phyloP scores from a whole-genome alignment of 2,797 vertebrate genomes.

The Mycteria americana region DNA sequence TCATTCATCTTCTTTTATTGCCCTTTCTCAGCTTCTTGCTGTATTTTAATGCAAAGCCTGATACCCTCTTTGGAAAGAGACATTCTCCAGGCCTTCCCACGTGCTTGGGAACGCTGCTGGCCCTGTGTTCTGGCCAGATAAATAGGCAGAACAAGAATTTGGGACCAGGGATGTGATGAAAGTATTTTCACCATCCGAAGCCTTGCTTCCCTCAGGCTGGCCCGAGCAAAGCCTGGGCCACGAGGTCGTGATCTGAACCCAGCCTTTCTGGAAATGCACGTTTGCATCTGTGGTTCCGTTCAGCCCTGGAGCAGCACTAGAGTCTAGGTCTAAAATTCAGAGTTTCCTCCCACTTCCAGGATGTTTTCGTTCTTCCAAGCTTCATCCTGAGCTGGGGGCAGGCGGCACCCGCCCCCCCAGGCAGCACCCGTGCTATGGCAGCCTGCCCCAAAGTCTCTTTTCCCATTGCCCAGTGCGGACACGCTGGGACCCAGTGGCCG shows the following conservation, averaged over 20 bases:
- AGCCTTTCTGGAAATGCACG: neutral
- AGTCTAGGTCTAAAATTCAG: neutral
- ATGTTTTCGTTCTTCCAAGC: neutral
- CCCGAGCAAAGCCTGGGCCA: neutral
- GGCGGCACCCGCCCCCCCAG: neutral
- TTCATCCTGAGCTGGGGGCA: neutral
- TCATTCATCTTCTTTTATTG: slow-evolving; percentile 62
- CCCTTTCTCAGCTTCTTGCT: slow-evolving; percentile 1
- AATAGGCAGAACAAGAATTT: neutral
- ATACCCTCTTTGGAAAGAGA: neutral
- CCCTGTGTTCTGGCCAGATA: neutral
- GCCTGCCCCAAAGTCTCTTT: neutral
- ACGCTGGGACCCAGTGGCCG: accelerated
- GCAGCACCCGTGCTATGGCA: neutral
- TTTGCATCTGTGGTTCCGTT: neutral
- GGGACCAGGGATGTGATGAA: neutral
- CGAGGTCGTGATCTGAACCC: accelerated
- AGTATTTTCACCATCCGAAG: neutral
- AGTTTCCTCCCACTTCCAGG: neutral
- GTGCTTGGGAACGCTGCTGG: neutral
- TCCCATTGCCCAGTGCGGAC: neutral
- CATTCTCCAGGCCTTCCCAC: slow-evolving; percentile 3
- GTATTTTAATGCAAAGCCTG: neutral
- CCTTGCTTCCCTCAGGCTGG: neutral
- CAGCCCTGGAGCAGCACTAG: accelerated